Evolutionary conservation across 2,113 vertebrate species (phyloP).

Genomic region (Prietella phreatophila): DNA sequence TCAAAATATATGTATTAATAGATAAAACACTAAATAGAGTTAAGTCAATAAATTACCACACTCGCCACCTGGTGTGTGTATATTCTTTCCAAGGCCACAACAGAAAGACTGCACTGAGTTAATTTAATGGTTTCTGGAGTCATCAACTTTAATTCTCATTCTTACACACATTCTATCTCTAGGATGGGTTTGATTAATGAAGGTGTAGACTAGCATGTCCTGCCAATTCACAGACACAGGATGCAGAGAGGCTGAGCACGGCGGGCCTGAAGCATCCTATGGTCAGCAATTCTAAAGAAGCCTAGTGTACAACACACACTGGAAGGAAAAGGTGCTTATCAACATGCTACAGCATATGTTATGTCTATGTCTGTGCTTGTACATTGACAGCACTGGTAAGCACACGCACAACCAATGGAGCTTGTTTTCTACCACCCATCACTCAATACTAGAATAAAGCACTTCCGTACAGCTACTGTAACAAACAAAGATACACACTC

Average conservation of each 20-base stretch:
- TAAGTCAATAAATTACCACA: neutral
- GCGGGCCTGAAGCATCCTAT: neutral
- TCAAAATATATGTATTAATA: neutral
- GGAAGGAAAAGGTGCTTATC: constrained; percentile 6
- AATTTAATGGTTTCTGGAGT: constrained; percentile 7
- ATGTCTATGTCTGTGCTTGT: constrained; percentile 10
- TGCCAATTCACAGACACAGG: constrained; percentile 15
- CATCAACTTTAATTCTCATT: constrained; percentile 9
- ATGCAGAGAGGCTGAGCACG: constrained; percentile 22
- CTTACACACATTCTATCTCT: constrained; percentile 17
- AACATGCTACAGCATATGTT: constrained; percentile 25
- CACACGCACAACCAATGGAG: neutral
- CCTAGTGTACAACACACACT: constrained; percentile 1
- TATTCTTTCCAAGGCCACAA: neutral
- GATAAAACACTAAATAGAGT: neutral
- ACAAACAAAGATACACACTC: neutral
- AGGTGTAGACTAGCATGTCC: constrained; percentile 33
- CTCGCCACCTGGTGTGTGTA: neutral
- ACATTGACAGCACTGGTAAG: constrained; percentile 2
- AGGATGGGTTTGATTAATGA: constrained; percentile 45
- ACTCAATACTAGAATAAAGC: neutral
- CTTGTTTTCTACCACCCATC: neutral
- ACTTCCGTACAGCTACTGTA: neutral
- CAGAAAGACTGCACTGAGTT: neutral
- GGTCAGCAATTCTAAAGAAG: neutral